Conservation (phyloP, 2,888 invertebrate genomes). For the Tryphoninae sp. region DNA sequence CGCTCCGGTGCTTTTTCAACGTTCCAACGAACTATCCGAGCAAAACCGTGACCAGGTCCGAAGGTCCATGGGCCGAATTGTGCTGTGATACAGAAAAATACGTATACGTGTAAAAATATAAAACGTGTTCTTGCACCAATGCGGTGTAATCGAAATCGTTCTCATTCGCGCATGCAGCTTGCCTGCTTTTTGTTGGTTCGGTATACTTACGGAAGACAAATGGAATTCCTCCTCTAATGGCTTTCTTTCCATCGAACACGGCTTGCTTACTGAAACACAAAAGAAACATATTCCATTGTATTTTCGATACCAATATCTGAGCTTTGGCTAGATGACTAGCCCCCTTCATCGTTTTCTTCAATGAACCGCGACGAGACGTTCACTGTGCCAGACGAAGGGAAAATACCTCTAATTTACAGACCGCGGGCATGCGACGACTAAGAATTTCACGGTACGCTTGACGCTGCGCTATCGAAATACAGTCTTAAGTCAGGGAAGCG, state of each 20-base stretch:
- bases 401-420: constrained; percentile 46
- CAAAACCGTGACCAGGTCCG: constrained; percentile 98
- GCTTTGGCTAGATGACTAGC: background rate
- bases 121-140: background rate
- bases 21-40: constrained; percentile 95
- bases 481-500: background rate
- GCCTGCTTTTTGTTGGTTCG: constrained; percentile 28
- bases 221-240: constrained; percentile 97
- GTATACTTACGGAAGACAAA: constrained; percentile 96
- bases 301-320: background rate
- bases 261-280: constrained; percentile 92
- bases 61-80: constrained; percentile 97
- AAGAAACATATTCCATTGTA: constrained; percentile 60
- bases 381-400: constrained; percentile 65
- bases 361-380: constrained; percentile 75
- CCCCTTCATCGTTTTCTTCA: background rate
- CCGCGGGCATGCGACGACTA: constrained; percentile 31
- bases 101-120: background rate
- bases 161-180: background rate
- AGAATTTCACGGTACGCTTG: constrained; percentile 59
- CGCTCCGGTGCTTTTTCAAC: constrained; percentile 94
- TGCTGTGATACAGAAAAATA: constrained; percentile 84
- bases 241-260: constrained; percentile 97
- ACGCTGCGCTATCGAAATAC: constrained; percentile 44
- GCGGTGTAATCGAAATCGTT: background rate